phyloP scores from a whole-genome alignment of 2,888 invertebrate species.

The Caenorhabditis sp. region DNA sequence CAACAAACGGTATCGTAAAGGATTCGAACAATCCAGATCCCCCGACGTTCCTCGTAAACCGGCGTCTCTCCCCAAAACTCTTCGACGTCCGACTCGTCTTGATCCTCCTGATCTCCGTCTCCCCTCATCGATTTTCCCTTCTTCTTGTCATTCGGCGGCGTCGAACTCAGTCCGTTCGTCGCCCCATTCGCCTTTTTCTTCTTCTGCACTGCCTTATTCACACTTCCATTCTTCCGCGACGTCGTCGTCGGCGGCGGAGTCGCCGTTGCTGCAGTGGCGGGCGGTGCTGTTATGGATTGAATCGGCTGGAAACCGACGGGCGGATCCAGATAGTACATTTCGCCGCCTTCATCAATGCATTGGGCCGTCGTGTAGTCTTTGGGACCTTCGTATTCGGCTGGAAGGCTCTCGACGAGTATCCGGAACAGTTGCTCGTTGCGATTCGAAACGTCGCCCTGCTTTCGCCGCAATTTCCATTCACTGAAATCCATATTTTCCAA shows the following conservation, averaged over 20 bases:
- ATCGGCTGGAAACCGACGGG: conserved; percentile 33
- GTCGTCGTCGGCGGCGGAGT: conserved; percentile 45
- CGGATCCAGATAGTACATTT: conserved; percentile 45
- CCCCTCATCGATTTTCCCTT: conserved; percentile 35
- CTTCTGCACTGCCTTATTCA: conserved; percentile 23
- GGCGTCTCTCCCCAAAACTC: no score
- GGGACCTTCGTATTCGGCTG: conserved; percentile 77
- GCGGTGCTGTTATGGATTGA: conserved; percentile 32
- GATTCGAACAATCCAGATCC: conserved; percentile 45
- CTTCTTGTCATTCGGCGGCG: conserved; percentile 57
- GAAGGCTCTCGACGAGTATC: conserved; percentile 78
- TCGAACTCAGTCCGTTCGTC: conserved; percentile 15
- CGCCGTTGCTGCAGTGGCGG: conserved; percentile 23
- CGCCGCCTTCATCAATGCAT: conserved; percentile 55
- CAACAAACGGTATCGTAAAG: conserved; percentile 30
- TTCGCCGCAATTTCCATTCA: conserved; percentile 76
- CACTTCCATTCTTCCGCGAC: conserved; percentile 37
- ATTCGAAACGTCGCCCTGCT: conserved; percentile 94
- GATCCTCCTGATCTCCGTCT: conserved; percentile 34
- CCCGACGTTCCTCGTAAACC: conserved; percentile 20
- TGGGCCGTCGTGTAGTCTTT: conserved; percentile 65
- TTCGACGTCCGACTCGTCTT: conserved; percentile 54
- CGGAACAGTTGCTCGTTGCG: conserved; percentile 83
- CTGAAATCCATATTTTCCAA: conserved; percentile 61
- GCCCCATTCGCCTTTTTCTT: conserved; percentile 5